phyloP scores from a whole-genome alignment of 2,797 vertebrate species.

The Glossophaga mutica region DNA sequence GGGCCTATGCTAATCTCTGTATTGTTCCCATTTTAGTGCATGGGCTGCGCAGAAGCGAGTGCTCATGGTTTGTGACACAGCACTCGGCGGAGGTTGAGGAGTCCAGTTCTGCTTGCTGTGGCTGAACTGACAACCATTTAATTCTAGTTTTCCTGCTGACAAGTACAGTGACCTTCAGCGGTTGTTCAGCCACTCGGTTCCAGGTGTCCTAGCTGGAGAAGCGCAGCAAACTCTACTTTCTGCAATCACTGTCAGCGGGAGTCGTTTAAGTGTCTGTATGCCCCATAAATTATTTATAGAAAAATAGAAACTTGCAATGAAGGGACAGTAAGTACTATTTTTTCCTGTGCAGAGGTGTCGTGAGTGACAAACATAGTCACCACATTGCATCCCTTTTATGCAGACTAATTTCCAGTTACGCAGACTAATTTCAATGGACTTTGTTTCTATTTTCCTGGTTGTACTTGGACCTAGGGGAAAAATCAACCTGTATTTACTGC shows the following conservation, averaged over 20 bases:
- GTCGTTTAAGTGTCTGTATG: not conserved
- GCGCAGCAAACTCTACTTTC: not conserved
- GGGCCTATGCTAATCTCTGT: not conserved
- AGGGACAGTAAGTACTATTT: not conserved
- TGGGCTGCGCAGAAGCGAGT: not conserved
- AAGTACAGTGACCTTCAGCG: constrained; percentile 2
- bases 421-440: not conserved
- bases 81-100: not conserved
- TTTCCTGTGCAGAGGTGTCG: not conserved
- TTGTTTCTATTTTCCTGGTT: not conserved
- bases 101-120: not conserved
- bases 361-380: not conserved
- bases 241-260: not conserved
- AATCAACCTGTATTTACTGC: not conserved
- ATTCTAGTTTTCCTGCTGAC: not conserved
- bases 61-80: not conserved
- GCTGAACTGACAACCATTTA: not conserved
- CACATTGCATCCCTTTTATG: not conserved
- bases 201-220: not conserved
- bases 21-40: not conserved
- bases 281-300: not conserved
- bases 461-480: not conserved
- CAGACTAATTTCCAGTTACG: not conserved
- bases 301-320: not conserved
- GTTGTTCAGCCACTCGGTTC: not conserved